Evolutionary conservation across 2,888 invertebrate genomes (phyloP).

Genomic region (Andrena haemorrhoa): DNA sequence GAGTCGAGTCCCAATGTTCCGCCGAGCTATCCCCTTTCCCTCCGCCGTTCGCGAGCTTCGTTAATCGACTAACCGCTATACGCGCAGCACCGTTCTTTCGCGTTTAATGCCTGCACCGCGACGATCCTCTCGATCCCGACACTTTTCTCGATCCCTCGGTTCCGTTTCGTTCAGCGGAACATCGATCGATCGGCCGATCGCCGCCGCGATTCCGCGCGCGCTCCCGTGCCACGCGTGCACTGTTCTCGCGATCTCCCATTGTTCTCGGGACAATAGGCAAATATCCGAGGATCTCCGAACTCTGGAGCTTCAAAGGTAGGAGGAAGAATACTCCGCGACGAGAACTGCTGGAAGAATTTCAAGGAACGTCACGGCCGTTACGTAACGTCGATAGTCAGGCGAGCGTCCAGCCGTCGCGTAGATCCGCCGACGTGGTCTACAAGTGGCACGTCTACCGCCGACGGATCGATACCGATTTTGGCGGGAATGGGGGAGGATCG

Average conservation of each 20-base stretch:
- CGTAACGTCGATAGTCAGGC: constrained; percentile 49
- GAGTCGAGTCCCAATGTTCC: constrained; percentile 64
- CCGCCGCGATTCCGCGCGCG: neutral
- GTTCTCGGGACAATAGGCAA: neutral
- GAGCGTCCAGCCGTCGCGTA: neutral
- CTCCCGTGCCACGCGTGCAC: neutral
- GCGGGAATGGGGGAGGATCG: constrained; percentile 63
- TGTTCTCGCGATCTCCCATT: neutral
- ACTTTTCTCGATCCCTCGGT: constrained; percentile 1
- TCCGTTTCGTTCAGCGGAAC: neutral
- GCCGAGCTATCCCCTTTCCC: constrained; percentile 37
- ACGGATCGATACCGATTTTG: constrained; percentile 17
- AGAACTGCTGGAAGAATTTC: neutral
- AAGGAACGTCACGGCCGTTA: constrained; percentile 36
- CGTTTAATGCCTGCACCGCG: constrained; percentile 32
- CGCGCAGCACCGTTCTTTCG: constrained; percentile 51
- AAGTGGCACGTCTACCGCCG: neutral
- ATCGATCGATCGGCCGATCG: neutral
- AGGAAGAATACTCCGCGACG: neutral
- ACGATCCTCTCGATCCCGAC: neutral
- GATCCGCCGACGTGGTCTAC: neutral
- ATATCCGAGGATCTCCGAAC: neutral
- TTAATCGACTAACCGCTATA: constrained; percentile 62
- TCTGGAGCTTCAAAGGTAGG: neutral
- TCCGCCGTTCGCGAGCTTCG: constrained; percentile 33